A percentile compares a stretch with the other conserved stretches of the same genome.
phyloP scores from a whole-genome alignment of 2,888 invertebrate genomes.

The Eupeodes luniger region DNA sequence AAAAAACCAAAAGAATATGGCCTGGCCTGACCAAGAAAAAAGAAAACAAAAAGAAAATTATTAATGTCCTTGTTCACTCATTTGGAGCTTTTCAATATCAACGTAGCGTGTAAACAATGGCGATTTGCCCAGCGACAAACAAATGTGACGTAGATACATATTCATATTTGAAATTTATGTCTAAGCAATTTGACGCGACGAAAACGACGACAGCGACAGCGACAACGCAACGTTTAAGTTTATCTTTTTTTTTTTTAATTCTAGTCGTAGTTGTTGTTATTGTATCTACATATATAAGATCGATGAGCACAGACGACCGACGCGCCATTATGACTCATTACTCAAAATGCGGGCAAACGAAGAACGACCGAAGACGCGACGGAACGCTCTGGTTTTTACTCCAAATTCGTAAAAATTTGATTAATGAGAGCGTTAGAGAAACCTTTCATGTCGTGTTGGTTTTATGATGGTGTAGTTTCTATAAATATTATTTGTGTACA shows the following conservation, averaged over 20 bases:
- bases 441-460: slow-evolving; percentile 40
- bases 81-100: slow-evolving; percentile 14
- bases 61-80: slow-evolving; percentile 51
- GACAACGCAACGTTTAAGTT: not conserved
- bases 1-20: slow-evolving; percentile 20
- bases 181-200: slow-evolving; percentile 23
- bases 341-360: not conserved
- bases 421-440: slow-evolving; percentile 58
- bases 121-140: slow-evolving; percentile 18
- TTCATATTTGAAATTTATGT: slow-evolving; percentile 36
- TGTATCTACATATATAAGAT: slow-evolving; percentile 12
- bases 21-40: slow-evolving; percentile 21
- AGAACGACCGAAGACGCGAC: not conserved
- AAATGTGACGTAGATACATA: slow-evolving; percentile 42
- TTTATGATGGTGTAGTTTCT: not conserved
- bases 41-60: not conserved
- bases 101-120: slow-evolving; percentile 48
- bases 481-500: not conserved
- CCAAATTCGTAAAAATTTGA: slow-evolving; percentile 53
- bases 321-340: slow-evolving; percentile 41
- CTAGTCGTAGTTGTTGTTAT: not conserved
- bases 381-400: slow-evolving; percentile 11
- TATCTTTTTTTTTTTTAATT: not conserved
- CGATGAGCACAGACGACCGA: slow-evolving; percentile 35
- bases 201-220: not conserved